These are phyloP conservation scores for Penaeus indicus DNA, from an alignment of 1,140 invertebrate genomes.

Conservation along the genomic window DNA sequence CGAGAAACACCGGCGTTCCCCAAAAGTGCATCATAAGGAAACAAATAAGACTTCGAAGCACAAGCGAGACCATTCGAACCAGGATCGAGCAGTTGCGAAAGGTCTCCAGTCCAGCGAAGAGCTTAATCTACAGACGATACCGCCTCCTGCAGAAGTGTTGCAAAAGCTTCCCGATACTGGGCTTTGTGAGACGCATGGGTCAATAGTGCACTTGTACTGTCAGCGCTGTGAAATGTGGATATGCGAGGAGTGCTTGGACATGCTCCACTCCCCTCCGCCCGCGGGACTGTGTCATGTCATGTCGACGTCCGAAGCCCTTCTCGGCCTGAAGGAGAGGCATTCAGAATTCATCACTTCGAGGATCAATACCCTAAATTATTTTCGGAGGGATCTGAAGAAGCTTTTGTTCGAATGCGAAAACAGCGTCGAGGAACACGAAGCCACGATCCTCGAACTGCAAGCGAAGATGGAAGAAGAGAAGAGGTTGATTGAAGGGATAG, in stretches of 20 bases:
- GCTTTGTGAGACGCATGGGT: conserved; percentile 21
- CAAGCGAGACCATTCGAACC: too few species aligned
- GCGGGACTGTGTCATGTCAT: conserved; percentile 4
- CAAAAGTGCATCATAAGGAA: not conserved
- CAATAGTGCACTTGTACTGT: conserved; percentile 35
- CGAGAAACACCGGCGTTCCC: not conserved
- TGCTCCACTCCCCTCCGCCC: not conserved
- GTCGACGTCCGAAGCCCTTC: conserved; percentile 28
- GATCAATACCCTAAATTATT: conserved; percentile 33
- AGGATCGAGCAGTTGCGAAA: too few species aligned
- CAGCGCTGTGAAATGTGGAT: conserved; percentile 38
- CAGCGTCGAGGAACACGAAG: conserved; percentile 41
- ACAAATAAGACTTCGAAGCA: not conserved
- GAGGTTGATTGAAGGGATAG: not conserved
- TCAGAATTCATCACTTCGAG: conserved; percentile 23
- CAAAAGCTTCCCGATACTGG: conserved; percentile 17
- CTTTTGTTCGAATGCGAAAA: conserved; percentile 27
- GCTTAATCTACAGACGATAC: too few species aligned
- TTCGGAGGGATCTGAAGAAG: conserved; percentile 33
- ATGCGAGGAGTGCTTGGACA: conserved; percentile 23
- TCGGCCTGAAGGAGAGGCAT: conserved; percentile 31
- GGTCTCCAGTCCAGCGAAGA: too few species aligned
- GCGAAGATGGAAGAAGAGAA: conserved; percentile 4
- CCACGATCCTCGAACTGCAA: conserved; percentile 11
- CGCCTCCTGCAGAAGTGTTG: not conserved